Percentiles rank a stretch among this genome's conserved stretches.
These are phyloP conservation scores for Chanos chanos DNA, from an alignment of 2,797 vertebrate genomes.

Conservation along the genomic window DNA sequence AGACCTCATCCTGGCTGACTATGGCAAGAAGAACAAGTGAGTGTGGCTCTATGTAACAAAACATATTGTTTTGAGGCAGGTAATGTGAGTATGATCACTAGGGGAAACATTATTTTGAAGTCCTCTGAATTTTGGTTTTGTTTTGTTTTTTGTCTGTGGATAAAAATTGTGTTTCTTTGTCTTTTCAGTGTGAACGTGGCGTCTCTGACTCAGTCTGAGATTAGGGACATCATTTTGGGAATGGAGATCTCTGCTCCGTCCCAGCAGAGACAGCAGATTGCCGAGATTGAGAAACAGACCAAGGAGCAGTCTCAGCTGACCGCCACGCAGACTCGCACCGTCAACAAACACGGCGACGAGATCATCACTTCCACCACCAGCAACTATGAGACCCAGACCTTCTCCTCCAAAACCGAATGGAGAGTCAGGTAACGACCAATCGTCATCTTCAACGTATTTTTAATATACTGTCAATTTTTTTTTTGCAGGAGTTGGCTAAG, in stretches of 20 bases:
- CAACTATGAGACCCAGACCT: constrained; percentile 99
- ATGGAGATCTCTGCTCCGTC: constrained; percentile 99
- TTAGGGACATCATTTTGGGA: constrained; percentile 97
- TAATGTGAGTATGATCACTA: not conserved
- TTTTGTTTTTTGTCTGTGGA: not conserved
- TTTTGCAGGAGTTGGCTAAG: not conserved
- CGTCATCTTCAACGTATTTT: not conserved
- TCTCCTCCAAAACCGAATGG: constrained; percentile 99
- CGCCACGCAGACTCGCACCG: constrained; percentile 94
- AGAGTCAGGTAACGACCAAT: constrained; percentile 83
- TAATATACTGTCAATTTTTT: not conserved
- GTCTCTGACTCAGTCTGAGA: constrained; percentile 96
- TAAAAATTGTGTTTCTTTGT: too few relatives aligned
- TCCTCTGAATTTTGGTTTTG: not conserved
- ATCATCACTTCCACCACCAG: constrained; percentile 99
- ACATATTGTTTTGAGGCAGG: not conserved
- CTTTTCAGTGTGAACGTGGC: constrained; percentile 91
- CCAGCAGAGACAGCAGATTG: constrained; percentile 97
- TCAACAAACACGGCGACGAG: constrained; percentile 98
- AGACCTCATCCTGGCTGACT: constrained; percentile 96
- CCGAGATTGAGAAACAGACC: constrained; percentile 99
- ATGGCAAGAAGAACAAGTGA: constrained; percentile 99
- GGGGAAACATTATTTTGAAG: not conserved
- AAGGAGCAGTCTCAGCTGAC: constrained; percentile 99
- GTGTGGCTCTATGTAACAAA: constrained; percentile 27